These are phyloP conservation scores for Cataglyphis altisquamis DNA, from an alignment of 2,888 invertebrate species.

Conservation along the genomic window DNA sequence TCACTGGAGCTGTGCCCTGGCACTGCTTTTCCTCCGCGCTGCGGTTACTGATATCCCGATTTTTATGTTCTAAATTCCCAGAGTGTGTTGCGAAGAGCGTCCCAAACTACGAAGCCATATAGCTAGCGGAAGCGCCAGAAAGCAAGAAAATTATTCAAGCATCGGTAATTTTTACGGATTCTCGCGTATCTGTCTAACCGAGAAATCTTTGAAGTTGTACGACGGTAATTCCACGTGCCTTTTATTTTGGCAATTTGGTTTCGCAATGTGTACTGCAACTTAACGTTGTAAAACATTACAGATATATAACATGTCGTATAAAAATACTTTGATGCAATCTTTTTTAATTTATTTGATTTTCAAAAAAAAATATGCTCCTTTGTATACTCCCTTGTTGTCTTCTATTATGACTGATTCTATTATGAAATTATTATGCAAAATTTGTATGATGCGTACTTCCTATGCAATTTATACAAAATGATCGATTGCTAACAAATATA, in stretches of 20 bases:
- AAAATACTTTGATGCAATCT: not conserved
- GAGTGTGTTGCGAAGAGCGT: conserved; percentile 13
- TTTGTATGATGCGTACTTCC: not conserved
- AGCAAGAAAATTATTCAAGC: conserved; percentile 54
- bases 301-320: not conserved
- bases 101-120: conserved; percentile 38
- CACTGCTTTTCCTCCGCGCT: conserved; percentile 25
- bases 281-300: not conserved
- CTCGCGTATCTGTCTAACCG: conserved; percentile 14
- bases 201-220: conserved; percentile 26
- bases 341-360: conserved; percentile 1
- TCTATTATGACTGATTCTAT: too few relatives aligned
- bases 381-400: not conserved
- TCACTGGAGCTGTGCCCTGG: conserved; percentile 62
- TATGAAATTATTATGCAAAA: not conserved
- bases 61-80: conserved; percentile 49
- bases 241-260: conserved; percentile 14
- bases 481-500: not conserved
- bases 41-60: conserved; percentile 39
- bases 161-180: conserved; percentile 36
- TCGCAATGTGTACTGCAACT: not conserved
- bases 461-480: not conserved
- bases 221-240: conserved; percentile 29
- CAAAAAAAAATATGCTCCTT: not conserved
- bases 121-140: conserved; percentile 19